Percentiles rank a stretch among this genome's conserved stretches.
phyloP scores from a whole-genome alignment of 2,888 invertebrate genomes.

The Dolichomitus sp. region DNA sequence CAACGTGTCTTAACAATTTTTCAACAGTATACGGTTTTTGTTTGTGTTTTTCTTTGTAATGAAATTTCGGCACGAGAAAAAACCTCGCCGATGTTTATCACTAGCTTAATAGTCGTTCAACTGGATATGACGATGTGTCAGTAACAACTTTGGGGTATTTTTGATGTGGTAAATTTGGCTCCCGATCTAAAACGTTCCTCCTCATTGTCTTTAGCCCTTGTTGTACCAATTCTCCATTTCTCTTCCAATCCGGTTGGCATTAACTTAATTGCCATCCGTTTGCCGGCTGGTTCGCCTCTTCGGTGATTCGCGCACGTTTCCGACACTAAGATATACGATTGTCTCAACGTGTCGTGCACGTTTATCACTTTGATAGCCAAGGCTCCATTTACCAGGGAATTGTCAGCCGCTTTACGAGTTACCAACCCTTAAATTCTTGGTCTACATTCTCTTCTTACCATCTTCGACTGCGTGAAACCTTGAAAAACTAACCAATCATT shows the following conservation, averaged over 20 bases:
- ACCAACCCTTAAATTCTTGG: conserved; percentile 10
- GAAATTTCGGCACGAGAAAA: conserved; percentile 7
- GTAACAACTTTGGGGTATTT: background rate
- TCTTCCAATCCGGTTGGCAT: conserved; percentile 19
- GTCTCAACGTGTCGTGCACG: background rate
- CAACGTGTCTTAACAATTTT: conserved; percentile 46
- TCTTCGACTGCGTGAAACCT: conserved; percentile 7
- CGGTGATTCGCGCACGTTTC: conserved; percentile 19
- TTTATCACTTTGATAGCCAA: background rate
- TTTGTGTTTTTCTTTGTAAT: background rate
- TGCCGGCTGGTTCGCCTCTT: conserved; percentile 15
- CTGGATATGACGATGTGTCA: conserved; percentile 8
- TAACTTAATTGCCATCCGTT: conserved; percentile 23
- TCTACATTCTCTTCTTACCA: background rate
- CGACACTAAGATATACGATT: background rate
- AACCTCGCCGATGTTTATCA: conserved; percentile 11
- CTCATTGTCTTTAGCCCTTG: background rate
- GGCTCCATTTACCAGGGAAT: background rate
- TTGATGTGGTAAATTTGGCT: background rate
- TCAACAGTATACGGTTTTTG: conserved; percentile 37
- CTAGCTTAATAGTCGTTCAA: conserved; percentile 4
- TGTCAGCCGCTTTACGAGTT: conserved; percentile 5
- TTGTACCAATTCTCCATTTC: background rate
- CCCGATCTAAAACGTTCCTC: background rate
- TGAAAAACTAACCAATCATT: conserved; percentile 7